Conservation (phyloP, 2,113 vertebrate genomes). For the Engraulis encrasicolus region DNA sequence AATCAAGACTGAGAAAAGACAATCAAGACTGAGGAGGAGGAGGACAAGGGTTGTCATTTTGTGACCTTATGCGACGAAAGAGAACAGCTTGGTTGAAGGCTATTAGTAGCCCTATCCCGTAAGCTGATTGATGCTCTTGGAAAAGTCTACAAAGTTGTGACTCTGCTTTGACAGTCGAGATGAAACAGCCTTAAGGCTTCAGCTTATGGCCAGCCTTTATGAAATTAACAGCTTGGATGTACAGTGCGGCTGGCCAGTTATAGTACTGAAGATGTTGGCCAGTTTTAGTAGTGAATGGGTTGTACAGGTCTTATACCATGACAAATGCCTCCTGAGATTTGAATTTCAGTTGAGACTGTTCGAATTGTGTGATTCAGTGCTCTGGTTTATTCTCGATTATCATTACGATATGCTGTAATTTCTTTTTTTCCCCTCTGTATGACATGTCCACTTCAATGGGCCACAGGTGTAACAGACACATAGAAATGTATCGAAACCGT, state of each 20-base stretch:
- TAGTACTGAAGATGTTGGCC: neutral
- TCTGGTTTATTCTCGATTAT: neutral
- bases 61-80: no score
- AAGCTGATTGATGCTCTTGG: no score
- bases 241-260: slow-evolving; percentile 8
- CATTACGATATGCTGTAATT: neutral
- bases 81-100: no score
- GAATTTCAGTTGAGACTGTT: neutral
- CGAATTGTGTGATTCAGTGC: neutral
- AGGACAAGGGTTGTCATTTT: no score
- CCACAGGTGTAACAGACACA: slow-evolving; percentile 5
- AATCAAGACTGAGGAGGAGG: neutral
- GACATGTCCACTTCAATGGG: neutral
- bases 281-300: no score
- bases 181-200: neutral
- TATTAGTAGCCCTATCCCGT: no score
- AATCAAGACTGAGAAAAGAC: no score
- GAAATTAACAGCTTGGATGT: neutral
- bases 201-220: neutral
- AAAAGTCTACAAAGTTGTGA: no score
- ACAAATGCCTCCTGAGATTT: neutral
- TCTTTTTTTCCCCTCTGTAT: neutral
- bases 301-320: no score
- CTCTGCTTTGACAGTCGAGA: neutral
- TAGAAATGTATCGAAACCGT: slow-evolving; percentile 1